Evolutionary conservation across 2,888 invertebrate species (phyloP).

Genomic region (Belgica antarctica): DNA sequence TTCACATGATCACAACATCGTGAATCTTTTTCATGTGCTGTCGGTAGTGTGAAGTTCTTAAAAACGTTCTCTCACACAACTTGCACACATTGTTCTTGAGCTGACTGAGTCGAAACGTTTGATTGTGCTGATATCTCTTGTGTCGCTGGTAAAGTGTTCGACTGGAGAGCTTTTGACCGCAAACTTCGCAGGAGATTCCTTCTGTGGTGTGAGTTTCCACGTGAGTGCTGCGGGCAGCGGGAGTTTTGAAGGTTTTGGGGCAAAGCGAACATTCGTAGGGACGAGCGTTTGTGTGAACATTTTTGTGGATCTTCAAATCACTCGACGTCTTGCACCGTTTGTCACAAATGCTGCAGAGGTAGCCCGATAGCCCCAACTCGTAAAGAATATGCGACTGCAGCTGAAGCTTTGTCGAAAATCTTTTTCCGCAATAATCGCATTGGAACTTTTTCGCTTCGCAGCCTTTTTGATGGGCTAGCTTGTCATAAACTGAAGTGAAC

Average conservation of each 20-base stretch:
- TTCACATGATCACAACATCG: no score
- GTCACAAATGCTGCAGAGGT: not conserved
- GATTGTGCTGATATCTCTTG: conserved; percentile 16
- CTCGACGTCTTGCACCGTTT: not conserved
- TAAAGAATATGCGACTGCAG: conserved; percentile 24
- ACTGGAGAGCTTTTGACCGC: not conserved
- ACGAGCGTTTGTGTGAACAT: not conserved
- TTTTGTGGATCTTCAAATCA: not conserved
- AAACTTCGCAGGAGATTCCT: conserved; percentile 22
- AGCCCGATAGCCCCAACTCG: not conserved
- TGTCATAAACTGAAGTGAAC: conserved; percentile 18
- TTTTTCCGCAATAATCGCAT: conserved; percentile 26
- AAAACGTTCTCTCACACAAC: conserved; percentile 14
- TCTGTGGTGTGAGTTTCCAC: not conserved
- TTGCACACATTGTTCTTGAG: conserved; percentile 6
- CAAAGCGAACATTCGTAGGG: not conserved
- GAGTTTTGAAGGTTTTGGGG: not conserved
- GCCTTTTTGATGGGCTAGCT: conserved; percentile 16
- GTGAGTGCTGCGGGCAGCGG: not conserved
- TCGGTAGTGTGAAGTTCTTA: not conserved
- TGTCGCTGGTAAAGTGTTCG: conserved; percentile 29
- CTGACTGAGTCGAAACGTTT: not conserved
- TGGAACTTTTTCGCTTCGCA: not conserved
- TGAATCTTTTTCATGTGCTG: conserved; percentile 31
- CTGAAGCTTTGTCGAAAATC: conserved; percentile 8